Percentiles rank a stretch among this genome's conserved stretches.
phyloP scores from a whole-genome alignment of 2,888 invertebrate species.

The Empis stercorea region DNA sequence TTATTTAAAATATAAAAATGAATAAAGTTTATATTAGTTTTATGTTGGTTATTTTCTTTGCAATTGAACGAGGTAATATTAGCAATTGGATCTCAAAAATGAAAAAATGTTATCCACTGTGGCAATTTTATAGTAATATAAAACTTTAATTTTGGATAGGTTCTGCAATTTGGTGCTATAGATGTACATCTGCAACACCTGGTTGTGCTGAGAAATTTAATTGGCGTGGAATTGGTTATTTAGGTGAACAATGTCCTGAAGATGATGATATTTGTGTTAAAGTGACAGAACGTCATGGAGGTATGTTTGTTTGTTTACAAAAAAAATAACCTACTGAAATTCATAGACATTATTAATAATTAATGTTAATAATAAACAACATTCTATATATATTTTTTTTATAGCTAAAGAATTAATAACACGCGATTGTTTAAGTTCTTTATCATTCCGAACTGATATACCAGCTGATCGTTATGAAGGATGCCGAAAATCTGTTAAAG shows the following conservation, averaged over 20 bases:
- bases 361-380: too few species aligned
- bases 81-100: too few species aligned
- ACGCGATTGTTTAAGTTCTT: constrained; percentile 69
- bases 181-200: constrained; percentile 78
- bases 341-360: neutral
- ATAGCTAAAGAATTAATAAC: constrained; percentile 69
- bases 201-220: constrained; percentile 77
- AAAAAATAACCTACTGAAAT: too few species aligned
- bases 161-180: constrained; percentile 69
- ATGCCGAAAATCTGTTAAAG: constrained; percentile 66
- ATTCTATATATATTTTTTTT: too few species aligned
- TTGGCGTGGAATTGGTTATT: constrained; percentile 59
- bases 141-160: constrained; percentile 31
- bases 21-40: too few species aligned
- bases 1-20: too few species aligned
- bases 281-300: constrained; percentile 72
- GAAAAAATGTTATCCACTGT: too few species aligned
- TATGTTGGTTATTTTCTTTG: too few species aligned
- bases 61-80: too few species aligned
- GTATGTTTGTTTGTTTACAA: constrained; percentile 45
- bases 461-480: constrained; percentile 89
- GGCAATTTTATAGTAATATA: too few species aligned
- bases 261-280: constrained; percentile 80
- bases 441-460: constrained; percentile 70
- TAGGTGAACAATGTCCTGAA: constrained; percentile 72